Conservation (phyloP, 2,888 invertebrate genomes). For the Ceraclea dissimilis region DNA sequence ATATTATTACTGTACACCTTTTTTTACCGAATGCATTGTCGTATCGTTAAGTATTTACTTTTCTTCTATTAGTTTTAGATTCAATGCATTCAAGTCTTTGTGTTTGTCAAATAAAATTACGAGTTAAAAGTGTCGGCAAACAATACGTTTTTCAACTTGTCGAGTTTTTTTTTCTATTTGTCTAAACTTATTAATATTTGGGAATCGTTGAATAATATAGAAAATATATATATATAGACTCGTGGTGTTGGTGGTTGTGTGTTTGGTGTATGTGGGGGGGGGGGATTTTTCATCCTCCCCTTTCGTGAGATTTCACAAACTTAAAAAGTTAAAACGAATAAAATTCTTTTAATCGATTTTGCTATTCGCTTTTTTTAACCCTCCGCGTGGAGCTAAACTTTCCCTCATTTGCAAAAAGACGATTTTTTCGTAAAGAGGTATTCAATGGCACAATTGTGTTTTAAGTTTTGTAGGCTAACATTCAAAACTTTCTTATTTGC, state of each 20-base stretch:
- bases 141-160: neutral
- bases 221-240: neutral
- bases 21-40: too few species aligned
- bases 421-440: neutral
- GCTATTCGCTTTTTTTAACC: slow-evolving; percentile 14
- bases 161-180: neutral
- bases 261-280: neutral
- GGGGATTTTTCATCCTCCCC: neutral
- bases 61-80: neutral
- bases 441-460: slow-evolving; percentile 13
- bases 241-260: neutral
- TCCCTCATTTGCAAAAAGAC: slow-evolving; percentile 4
- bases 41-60: too few species aligned
- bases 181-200: neutral
- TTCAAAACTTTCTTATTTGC: neutral
- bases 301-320: neutral
- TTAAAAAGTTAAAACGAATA: slow-evolving; percentile 26
- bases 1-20: too few species aligned
- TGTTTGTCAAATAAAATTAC: neutral
- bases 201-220: neutral
- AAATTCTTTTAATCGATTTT: slow-evolving; percentile 27
- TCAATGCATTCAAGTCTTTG: neutral
- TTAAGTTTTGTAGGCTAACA: neutral
- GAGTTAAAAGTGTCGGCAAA: neutral
- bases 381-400: slow-evolving; percentile 12